Conservation (phyloP, 2,113 vertebrate species). For the Thunnus thynnus region DNA sequence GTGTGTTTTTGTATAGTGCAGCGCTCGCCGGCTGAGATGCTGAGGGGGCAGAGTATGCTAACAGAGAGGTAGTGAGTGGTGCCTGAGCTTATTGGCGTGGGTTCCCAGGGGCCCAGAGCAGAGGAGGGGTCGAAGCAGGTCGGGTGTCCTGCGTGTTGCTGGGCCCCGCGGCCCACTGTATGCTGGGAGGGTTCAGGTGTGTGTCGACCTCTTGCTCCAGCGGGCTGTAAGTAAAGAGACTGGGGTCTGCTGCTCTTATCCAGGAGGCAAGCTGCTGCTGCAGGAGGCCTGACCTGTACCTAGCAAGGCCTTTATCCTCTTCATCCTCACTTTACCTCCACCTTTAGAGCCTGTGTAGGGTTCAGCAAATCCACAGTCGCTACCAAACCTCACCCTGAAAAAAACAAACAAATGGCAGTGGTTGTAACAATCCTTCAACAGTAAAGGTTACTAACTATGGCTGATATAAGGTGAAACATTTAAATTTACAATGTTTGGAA, state of each 20-base stretch:
- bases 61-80: conserved; percentile 73
- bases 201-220: conserved; percentile 78
- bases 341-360: conserved; percentile 22
- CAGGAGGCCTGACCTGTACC: conserved; percentile 56
- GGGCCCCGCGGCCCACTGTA: conserved; percentile 65
- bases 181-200: conserved; percentile 80
- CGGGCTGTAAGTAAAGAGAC: conserved; percentile 82
- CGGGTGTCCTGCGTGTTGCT: conserved; percentile 71
- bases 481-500: background rate
- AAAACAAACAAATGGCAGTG: background rate
- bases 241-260: conserved; percentile 65
- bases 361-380: conserved; percentile 16
- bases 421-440: no score
- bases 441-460: background rate
- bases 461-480: background rate
- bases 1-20: conserved; percentile 60
- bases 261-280: conserved; percentile 67
- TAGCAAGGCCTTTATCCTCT: conserved; percentile 42
- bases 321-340: conserved; percentile 23
- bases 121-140: conserved; percentile 80
- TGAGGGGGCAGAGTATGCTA: conserved; percentile 67
- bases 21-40: conserved; percentile 42
- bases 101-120: conserved; percentile 73
- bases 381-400: conserved; percentile 52
- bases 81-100: conserved; percentile 71